Percentiles rank a stretch among this genome's conserved stretches.
Conservation (phyloP, 2,797 vertebrate species). For the Tamandua tetradactyla region DNA sequence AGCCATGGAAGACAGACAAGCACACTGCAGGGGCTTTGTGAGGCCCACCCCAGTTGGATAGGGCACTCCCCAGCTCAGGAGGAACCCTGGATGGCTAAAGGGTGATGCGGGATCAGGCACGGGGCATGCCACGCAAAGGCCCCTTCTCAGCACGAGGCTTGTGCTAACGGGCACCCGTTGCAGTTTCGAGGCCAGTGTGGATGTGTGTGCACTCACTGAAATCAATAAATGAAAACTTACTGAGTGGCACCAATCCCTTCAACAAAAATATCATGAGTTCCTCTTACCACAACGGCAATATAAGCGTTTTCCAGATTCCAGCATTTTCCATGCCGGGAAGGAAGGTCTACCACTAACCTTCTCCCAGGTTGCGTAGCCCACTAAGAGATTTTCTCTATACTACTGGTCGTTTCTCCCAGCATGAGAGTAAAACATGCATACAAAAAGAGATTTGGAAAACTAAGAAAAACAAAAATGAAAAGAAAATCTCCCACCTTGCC, state of each 20-base stretch:
- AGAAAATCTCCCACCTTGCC: background rate
- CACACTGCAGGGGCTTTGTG: no score
- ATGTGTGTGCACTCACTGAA: background rate
- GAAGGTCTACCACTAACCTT: background rate
- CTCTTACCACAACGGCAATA: background rate
- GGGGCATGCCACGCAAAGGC: no score
- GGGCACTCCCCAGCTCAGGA: no score
- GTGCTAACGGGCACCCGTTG: no score
- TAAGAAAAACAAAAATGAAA: background rate
- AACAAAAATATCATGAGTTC: background rate
- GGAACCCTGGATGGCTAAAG: no score
- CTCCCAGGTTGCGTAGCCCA: background rate
- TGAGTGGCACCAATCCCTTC: background rate
- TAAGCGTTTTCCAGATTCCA: background rate
- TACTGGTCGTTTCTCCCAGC: background rate
- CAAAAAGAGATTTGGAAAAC: background rate
- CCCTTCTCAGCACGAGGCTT: no score
- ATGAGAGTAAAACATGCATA: background rate
- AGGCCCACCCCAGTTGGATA: no score
- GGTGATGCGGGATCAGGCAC: no score
- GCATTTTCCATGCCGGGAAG: background rate
- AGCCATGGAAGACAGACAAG: no score
- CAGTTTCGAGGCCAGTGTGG: no score
- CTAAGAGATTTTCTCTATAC: background rate
- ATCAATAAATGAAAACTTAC: background rate